A percentile compares a stretch with the other conserved stretches of the same genome.
Evolutionary conservation across 2,113 vertebrate genomes (phyloP).

Genomic region (Saguinus midas): DNA sequence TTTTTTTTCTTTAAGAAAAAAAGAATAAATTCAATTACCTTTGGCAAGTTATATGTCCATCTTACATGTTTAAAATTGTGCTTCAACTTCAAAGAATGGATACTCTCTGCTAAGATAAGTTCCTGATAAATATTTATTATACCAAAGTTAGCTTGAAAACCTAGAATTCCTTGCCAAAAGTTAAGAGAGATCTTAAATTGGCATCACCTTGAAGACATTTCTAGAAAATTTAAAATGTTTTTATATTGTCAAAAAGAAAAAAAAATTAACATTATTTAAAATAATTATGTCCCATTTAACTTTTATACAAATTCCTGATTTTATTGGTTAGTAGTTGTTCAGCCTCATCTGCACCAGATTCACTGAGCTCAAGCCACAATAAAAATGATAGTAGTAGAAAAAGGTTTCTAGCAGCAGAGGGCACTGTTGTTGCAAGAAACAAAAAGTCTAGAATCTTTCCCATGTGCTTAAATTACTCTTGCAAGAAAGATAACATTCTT

Average conservation of each 20-base stretch:
- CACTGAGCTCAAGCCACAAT: conserved; percentile 68
- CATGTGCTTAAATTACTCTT: conserved; percentile 82
- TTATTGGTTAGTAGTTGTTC: conserved; percentile 67
- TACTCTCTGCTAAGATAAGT: conserved; percentile 55
- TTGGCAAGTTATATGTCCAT: conserved; percentile 74
- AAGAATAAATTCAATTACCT: conserved; percentile 73
- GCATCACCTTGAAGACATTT: conserved; percentile 68
- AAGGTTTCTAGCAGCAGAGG: conserved; percentile 79
- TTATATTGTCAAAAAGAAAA: conserved; percentile 61
- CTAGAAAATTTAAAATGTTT: conserved; percentile 71
- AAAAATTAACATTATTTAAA: conserved; percentile 57
- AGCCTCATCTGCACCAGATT: conserved; percentile 75
- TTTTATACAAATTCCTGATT: conserved; percentile 74
- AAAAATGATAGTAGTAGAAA: conserved; percentile 77
- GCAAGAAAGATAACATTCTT: conserved; percentile 76
- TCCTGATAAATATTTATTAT: conserved; percentile 67
- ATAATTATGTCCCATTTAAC: conserved; percentile 72
- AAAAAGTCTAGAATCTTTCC: conserved; percentile 64
- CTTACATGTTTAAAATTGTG: conserved; percentile 64
- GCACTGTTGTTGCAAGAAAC: conserved; percentile 71
- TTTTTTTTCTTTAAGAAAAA: conserved; percentile 40
- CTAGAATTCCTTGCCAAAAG: conserved; percentile 70
- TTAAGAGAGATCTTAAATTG: conserved; percentile 68
- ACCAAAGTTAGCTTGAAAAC: conserved; percentile 64
- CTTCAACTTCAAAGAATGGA: conserved; percentile 46